These are phyloP conservation scores for Sussaba pulchella DNA, from an alignment of 2,888 invertebrate genomes.

Conservation along the genomic window DNA sequence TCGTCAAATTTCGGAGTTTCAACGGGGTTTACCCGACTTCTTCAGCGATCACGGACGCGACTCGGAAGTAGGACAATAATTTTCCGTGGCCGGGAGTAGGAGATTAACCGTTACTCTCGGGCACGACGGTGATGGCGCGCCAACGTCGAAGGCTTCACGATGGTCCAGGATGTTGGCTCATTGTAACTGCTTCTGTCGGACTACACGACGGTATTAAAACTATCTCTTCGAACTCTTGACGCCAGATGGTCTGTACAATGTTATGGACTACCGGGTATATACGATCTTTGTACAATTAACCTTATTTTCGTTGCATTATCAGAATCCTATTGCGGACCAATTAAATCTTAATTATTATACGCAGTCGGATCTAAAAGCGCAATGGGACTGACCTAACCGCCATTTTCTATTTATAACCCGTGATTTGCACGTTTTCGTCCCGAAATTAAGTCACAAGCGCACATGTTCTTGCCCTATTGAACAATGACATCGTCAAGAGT, in stretches of 20 bases:
- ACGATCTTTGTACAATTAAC: neutral
- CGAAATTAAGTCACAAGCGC: too few species aligned
- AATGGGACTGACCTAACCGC: too few species aligned
- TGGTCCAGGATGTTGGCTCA: constrained; percentile 55
- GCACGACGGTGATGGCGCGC: constrained; percentile 66
- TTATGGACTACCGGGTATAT: neutral
- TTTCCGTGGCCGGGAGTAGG: constrained; percentile 66
- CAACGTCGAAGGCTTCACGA: constrained; percentile 37
- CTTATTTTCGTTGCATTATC: neutral
- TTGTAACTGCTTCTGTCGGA: constrained; percentile 36
- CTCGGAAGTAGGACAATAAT: constrained; percentile 75
- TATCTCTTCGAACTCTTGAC: constrained; percentile 12
- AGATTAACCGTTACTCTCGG: constrained; percentile 75
- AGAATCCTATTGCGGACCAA: too few species aligned
- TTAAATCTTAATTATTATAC: too few species aligned
- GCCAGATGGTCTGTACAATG: constrained; percentile 3
- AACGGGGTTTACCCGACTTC: constrained; percentile 7
- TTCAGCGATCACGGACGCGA: constrained; percentile 44
- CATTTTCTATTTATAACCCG: too few species aligned
- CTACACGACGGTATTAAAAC: constrained; percentile 3
- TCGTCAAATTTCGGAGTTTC: too few species aligned
- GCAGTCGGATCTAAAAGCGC: too few species aligned
- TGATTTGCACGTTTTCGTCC: too few species aligned
- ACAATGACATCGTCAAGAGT: too few species aligned
- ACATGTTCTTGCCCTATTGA: too few species aligned